Percentiles rank a stretch among this genome's conserved stretches.
phyloP scores from a whole-genome alignment of 2,797 vertebrate species.

The Paedocypris micromegethes region DNA sequence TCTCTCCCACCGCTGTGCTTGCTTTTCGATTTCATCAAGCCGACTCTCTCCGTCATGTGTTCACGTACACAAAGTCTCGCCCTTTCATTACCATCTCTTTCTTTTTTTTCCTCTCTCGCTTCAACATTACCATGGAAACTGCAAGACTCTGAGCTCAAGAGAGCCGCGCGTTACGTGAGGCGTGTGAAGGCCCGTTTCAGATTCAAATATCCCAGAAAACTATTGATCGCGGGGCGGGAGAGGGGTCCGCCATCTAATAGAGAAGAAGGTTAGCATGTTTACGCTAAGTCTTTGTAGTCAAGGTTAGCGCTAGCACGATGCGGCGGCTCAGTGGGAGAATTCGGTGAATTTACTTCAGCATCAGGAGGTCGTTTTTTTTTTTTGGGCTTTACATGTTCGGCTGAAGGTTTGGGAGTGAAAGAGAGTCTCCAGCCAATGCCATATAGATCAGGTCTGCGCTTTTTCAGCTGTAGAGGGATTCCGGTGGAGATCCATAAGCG shows the following conservation, averaged over 20 bases:
- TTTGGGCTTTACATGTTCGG: background rate
- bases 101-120: conserved; percentile 14
- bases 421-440: background rate
- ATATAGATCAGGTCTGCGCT: background rate
- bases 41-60: conserved; percentile 1
- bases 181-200: conserved; percentile 35
- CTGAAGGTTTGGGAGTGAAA: conserved; percentile 5
- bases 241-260: conserved; percentile 20
- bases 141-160: conserved; percentile 37
- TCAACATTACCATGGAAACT: conserved; percentile 49
- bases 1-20: background rate
- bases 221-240: conserved; percentile 30
- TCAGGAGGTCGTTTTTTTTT: conserved; percentile 9
- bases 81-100: conserved; percentile 27
- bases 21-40: conserved; percentile 16
- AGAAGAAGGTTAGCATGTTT: conserved; percentile 20
- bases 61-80: background rate
- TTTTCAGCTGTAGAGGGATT: no score
- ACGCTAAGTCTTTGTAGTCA: conserved; percentile 20
- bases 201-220: conserved; percentile 41
- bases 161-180: conserved; percentile 24
- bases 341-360: conserved; percentile 19
- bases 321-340: conserved; percentile 18
- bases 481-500: no score
- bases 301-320: conserved; percentile 20